A percentile compares a stretch with the other conserved stretches of the same genome.
Conservation (phyloP, 1,140 invertebrate genomes). For the Thrips palmi region DNA sequence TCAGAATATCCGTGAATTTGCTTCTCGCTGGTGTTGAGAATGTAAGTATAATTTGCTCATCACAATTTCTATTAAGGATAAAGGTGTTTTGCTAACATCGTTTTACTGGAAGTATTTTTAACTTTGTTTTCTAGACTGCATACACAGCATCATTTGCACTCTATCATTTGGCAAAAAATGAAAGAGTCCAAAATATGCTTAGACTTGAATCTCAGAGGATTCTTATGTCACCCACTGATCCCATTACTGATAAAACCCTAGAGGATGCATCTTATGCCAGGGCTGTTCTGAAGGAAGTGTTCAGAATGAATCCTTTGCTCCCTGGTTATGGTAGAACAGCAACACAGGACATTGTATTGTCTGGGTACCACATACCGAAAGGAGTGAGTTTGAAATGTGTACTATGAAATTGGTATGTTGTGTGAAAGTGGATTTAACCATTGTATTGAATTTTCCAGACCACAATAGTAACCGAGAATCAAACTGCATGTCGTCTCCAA, state of each 20-base stretch:
- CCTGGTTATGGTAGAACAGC: conserved; percentile 62
- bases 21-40: conserved; percentile 75
- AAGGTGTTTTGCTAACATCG: too few relatives aligned
- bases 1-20: conserved; percentile 66
- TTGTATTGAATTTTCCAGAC: conserved; percentile 65
- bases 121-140: conserved; percentile 47
- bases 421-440: too few relatives aligned
- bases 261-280: conserved; percentile 47
- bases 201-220: too few relatives aligned
- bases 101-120: too few relatives aligned
- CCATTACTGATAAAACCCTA: conserved; percentile 36
- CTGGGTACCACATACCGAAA: conserved; percentile 66
- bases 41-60: too few relatives aligned
- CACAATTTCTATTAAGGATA: too few relatives aligned
- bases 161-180: conserved; percentile 61
- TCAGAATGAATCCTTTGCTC: conserved; percentile 65
- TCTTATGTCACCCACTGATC: conserved; percentile 19
- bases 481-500: conserved; percentile 46
- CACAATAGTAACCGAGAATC: conserved; percentile 73
- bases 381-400: conserved; percentile 58
- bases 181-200: conserved; percentile 51
- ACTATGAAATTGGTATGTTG: too few relatives aligned
- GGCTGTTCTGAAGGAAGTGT: conserved; percentile 66
- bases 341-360: conserved; percentile 53
- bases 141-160: conserved; percentile 60